Conservation (phyloP, 2,888 invertebrate species). For the Disparrhopalites patrizii region DNA sequence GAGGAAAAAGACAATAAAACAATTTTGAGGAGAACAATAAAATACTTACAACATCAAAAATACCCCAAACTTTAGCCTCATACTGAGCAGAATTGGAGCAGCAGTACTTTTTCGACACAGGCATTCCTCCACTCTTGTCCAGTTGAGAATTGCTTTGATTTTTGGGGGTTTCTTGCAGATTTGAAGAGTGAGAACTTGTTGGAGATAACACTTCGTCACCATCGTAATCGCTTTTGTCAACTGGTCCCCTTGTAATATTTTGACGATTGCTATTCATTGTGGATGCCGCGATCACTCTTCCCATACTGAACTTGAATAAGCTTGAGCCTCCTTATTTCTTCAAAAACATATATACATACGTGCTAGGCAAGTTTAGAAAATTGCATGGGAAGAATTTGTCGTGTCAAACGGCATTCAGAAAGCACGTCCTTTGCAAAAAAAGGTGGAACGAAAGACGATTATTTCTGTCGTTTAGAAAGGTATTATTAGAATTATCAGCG, state of each 20-base stretch:
- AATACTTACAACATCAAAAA: conserved; percentile 45
- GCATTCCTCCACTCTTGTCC: not conserved
- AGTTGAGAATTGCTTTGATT: not conserved
- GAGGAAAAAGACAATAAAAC: not conserved
- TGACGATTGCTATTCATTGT: conserved; percentile 5
- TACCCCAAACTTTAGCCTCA: conserved; percentile 38
- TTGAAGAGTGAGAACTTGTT: not conserved
- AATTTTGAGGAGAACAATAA: too few relatives aligned
- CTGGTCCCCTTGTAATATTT: not conserved
- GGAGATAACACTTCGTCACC: not conserved
- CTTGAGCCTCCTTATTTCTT: too few relatives aligned
- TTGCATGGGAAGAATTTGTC: too few relatives aligned
- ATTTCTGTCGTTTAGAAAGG: too few relatives aligned
- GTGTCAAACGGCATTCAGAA: too few relatives aligned
- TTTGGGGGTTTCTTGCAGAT: not conserved
- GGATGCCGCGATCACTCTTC: not conserved
- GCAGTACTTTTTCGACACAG: conserved; percentile 42
- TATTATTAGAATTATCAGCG: too few relatives aligned
- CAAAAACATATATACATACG: too few relatives aligned
- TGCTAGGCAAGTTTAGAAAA: too few relatives aligned
- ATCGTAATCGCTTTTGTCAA: not conserved
- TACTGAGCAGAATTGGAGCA: conserved; percentile 44
- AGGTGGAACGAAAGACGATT: too few relatives aligned
- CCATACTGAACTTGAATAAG: too few relatives aligned
- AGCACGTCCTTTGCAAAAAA: too few relatives aligned